Evolutionary conservation across 2,797 vertebrate species (phyloP), one percentile per base, ranked within the genome.

Genomic region (Pteropus rufus): DNA sequence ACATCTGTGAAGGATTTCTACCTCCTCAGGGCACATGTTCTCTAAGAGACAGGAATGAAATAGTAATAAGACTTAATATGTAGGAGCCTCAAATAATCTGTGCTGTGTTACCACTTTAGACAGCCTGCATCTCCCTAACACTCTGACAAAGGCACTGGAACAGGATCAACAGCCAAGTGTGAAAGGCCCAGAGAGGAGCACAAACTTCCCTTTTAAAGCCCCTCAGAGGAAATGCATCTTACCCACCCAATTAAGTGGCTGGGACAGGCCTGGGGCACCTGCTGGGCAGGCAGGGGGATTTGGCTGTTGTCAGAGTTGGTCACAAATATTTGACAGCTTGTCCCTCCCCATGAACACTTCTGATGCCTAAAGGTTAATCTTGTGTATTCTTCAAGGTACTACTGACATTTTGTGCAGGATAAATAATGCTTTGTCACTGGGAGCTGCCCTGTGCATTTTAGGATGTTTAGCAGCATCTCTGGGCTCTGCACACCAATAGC

Each of bases 31-130:
- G 73, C 77, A 91, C 77, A 65, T 49, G 85, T 54, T 95, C 60
- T 93, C 36, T 24, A 49, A 82, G 65, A 97, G 70, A 95, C 60
- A 86, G 89, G 94, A 93, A 31, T 81, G 65, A 96, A 97, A 87
- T 81, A 52, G 72, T 85, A 96, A 85, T 88, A 62, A 93, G 81
- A 87, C 46, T 87, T 72, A 82, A 52, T 10, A 24, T 31, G 56
- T 5, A 39, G 24, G 81, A 60, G 70, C 23, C 29, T 94, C 58
- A 81, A 21, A 64, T 72, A 14, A 31, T 62, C 88, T 87, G 64
- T 31, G 93, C 69, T 64, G 77, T 56, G 29, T 54, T 54, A 65
- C 34, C 21, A 16, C 31, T 83, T 69, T 60, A 84, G 44, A 60
- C 2, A 16, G 89, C 2, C 3, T 0, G 31, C 6, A 4, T 62